Base-by-base conservation (phyloP, 2,113 vertebrate species). In the Pomatostomus ruficeps region DNA sequence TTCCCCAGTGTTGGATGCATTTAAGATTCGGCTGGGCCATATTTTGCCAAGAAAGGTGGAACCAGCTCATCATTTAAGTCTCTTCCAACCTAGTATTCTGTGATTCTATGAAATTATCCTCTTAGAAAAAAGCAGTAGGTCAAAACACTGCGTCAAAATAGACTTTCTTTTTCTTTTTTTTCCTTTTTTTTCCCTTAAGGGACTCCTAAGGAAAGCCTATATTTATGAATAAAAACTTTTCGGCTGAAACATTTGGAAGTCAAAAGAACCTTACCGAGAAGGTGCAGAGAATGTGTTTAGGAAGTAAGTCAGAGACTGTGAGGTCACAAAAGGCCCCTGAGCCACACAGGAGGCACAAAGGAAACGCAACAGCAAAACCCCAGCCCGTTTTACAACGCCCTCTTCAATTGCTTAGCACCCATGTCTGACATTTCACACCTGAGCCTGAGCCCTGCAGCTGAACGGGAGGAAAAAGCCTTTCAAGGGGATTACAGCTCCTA, bases 341-440 rank as follows among this genome's bases (percentile, higher is more conserved):
- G 75, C 35, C 74, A 48, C 45, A 25, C 71, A 62, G 22, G 24
- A 57, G 4, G 2, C n/a, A 49, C 26, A 86, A 85, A 86, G 65
- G 57, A 91, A 91, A 91, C 11, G 38, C 24, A 88, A 13, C 73
- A 87, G 77, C 43, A 86, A 68, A 86, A 54, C 21, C 3, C 2
- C 36, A 18, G 17, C 26, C 13, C 58, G 31, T 59, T 91, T 96
- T 88, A 88, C 85, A 83, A 1, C 35, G 54, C 35, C 58, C 42
- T 72, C 58, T 83, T 59, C 45, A 76, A 88, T 12, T 42, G 78
- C 63, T 90, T 91, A 29, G 57, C 91, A 81, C 63, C 45, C 59
- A 9, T 3, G 33, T 85, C 78, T 85, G 93, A 94, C 81, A 85
- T 93, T 90, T 93, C 91, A 91, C 75, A 91, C 93, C 93, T 90